Conservation (phyloP, 2,113 vertebrate species). For the Galemys pyrenaicus region DNA sequence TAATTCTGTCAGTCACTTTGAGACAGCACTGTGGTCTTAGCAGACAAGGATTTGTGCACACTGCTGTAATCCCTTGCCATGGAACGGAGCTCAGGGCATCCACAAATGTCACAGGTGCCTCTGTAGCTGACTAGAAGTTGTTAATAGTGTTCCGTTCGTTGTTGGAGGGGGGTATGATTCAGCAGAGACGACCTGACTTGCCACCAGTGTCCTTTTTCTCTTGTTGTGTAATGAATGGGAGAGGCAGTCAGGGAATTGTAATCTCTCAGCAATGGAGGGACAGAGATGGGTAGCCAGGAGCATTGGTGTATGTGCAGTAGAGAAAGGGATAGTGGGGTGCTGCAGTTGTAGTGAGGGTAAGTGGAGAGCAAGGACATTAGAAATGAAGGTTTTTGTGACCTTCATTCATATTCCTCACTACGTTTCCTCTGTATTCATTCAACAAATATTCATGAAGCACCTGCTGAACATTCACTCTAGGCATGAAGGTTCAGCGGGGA, state of each 20-base stretch:
- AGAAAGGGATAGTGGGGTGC: not conserved
- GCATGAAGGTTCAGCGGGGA: not conserved
- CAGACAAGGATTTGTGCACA: conserved; percentile 34
- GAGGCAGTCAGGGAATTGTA: not conserved
- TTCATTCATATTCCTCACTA: not conserved
- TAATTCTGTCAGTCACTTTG: conserved; percentile 60
- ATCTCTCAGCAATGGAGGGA: not conserved
- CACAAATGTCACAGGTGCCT: not conserved
- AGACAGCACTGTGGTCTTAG: conserved; percentile 6
- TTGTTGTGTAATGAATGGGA: not conserved
- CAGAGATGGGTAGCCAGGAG: not conserved
- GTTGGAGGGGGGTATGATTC: not conserved
- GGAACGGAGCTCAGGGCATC: conserved; percentile 10
- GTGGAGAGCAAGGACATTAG: not conserved
- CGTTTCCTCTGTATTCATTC: not conserved
- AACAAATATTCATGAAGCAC: not conserved
- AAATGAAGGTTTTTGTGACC: not conserved
- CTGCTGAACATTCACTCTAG: not conserved
- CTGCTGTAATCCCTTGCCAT: conserved; percentile 6
- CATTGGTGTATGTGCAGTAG: too few species aligned
- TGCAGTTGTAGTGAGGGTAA: not conserved
- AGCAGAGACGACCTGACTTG: not conserved
- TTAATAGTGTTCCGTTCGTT: not conserved
- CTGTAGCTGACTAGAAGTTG: not conserved
- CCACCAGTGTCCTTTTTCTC: not conserved